These are phyloP conservation scores for Amia ocellicauda DNA, from an alignment of 2,113 vertebrate species.

Conservation along the genomic window DNA sequence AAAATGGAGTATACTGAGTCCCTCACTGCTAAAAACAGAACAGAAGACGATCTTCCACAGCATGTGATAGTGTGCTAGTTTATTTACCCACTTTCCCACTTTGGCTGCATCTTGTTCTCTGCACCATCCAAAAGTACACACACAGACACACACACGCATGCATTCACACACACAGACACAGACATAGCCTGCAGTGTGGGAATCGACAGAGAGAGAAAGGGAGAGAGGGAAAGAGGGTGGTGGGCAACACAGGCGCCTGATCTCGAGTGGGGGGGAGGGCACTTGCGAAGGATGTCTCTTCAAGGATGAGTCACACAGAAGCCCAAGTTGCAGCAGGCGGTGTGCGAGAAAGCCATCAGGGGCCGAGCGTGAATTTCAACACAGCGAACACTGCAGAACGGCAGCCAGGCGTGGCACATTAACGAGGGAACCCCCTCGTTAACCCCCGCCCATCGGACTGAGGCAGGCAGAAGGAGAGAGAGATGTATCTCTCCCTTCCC, in stretches of 20 bases:
- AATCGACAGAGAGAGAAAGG: not conserved
- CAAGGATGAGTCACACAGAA: not conserved
- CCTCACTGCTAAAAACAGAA: not conserved
- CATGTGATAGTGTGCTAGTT: not conserved
- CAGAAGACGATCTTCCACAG: not conserved
- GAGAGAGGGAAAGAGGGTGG: not conserved
- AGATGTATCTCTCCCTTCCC: too few species aligned
- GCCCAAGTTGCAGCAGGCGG: not conserved
- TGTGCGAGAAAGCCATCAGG: not conserved
- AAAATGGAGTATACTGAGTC: not conserved
- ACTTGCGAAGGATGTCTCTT: not conserved
- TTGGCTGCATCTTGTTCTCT: not conserved
- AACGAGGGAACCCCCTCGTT: too few species aligned
- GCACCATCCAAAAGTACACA: too few species aligned
- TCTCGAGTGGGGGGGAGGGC: not conserved
- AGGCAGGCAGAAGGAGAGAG: too few species aligned
- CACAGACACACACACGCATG: not conserved
- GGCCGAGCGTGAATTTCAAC: too few species aligned
- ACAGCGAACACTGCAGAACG: too few species aligned
- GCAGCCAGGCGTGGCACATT: too few species aligned
- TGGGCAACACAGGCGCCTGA: not conserved
- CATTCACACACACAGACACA: constrained; percentile 1
- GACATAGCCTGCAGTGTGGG: not conserved
- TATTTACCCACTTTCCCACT: not conserved
- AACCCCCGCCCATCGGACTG: too few species aligned